A percentile compares a stretch with the other conserved stretches of the same genome.
These are phyloP conservation scores for Scortum barcoo DNA, from an alignment of 2,113 vertebrate genomes.

Conservation along the genomic window DNA sequence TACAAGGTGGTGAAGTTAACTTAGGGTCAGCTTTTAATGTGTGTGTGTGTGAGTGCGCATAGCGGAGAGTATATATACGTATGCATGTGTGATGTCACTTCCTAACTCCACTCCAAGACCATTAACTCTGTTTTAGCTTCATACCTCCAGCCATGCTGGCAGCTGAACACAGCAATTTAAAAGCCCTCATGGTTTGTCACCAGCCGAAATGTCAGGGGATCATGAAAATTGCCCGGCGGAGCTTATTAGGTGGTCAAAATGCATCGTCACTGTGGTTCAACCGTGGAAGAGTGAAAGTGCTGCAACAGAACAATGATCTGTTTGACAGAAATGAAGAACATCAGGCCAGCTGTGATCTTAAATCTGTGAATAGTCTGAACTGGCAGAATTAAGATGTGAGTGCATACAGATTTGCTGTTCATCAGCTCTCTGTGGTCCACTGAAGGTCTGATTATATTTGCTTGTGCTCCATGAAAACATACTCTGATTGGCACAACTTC, in stretches of 20 bases:
- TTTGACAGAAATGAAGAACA: slow-evolving; percentile 27
- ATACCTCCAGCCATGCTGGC: slow-evolving; percentile 28
- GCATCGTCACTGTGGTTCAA: slow-evolving; percentile 29
- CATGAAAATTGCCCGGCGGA: slow-evolving; percentile 24
- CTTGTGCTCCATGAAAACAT: not conserved
- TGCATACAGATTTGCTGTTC: slow-evolving; percentile 16
- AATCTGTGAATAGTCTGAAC: slow-evolving; percentile 34
- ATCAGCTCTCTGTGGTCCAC: slow-evolving; percentile 3
- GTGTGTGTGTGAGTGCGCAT: not conserved
- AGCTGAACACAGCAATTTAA: slow-evolving; percentile 30
- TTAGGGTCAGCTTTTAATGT: slow-evolving; percentile 27
- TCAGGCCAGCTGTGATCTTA: slow-evolving; percentile 14
- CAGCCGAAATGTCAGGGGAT: slow-evolving; percentile 35
- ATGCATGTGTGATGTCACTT: slow-evolving; percentile 42
- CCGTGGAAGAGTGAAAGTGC: slow-evolving; percentile 19
- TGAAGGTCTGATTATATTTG: slow-evolving; percentile 17
- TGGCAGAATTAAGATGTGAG: slow-evolving; percentile 5
- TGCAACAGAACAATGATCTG: slow-evolving; percentile 16
- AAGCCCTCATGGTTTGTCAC: slow-evolving; percentile 41
- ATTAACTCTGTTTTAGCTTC: slow-evolving; percentile 1
- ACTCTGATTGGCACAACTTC: slow-evolving; percentile 1
- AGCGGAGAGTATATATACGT: not conserved
- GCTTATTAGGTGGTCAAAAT: slow-evolving; percentile 31
- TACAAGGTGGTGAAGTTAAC: slow-evolving; percentile 43
- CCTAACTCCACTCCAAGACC: slow-evolving; percentile 15